These are phyloP conservation scores for Trichechus manatus DNA, from an alignment of 2,113 vertebrate genomes.

Conservation along the genomic window DNA sequence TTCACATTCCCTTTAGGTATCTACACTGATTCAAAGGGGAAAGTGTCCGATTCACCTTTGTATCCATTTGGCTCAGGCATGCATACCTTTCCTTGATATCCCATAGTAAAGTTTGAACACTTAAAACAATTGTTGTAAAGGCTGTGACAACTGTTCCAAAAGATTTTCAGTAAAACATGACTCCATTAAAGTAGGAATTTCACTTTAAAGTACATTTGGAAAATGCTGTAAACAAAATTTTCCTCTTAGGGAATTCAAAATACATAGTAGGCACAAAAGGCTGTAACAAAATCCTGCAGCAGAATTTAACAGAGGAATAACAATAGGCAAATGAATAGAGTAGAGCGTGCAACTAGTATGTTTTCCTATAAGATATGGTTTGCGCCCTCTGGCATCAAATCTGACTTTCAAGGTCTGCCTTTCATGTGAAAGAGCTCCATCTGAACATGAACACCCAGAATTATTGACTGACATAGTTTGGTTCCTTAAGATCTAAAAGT, in stretches of 20 bases:
- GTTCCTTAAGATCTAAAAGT: neutral
- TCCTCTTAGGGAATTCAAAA: conserved; percentile 47
- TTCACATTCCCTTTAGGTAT: neutral
- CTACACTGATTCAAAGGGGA: neutral
- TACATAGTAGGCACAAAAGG: conserved; percentile 38
- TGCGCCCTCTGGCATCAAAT: neutral
- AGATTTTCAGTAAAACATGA: conserved; percentile 31
- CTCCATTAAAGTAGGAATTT: neutral
- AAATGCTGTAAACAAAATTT: conserved; percentile 23
- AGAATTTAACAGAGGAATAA: neutral
- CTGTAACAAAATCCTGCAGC: conserved; percentile 43
- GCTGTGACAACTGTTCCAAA: neutral
- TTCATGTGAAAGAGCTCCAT: neutral
- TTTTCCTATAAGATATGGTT: neutral
- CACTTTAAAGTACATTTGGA: conserved; percentile 35
- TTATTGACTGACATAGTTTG: neutral
- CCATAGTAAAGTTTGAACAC: neutral
- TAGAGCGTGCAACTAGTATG: neutral
- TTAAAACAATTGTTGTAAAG: conserved; percentile 24
- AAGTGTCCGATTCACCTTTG: neutral
- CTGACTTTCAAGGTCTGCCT: neutral
- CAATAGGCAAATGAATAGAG: conserved; percentile 17
- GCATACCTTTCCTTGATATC: neutral
- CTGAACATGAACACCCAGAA: neutral
- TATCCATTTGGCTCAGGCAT: neutral